phyloP scores from a whole-genome alignment of 2,797 vertebrate species.

The Sparus aurata region DNA sequence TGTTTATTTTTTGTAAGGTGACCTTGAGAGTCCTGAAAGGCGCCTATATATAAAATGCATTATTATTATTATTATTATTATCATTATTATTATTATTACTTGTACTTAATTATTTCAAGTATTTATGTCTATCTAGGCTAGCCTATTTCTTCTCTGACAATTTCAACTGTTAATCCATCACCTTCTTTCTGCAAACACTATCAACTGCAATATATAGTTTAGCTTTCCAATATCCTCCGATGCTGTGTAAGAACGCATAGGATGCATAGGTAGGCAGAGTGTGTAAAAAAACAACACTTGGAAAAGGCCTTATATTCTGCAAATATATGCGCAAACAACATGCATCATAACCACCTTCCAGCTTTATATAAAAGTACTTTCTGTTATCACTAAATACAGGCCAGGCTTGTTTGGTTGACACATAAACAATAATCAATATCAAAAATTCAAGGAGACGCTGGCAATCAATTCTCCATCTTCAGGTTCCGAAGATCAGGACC shows the following conservation, averaged over 20 bases:
- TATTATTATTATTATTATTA: no score
- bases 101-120: no score
- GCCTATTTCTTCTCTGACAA: no score
- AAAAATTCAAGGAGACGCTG: conserved; percentile 41
- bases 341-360: conserved; percentile 1
- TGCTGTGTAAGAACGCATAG: not conserved
- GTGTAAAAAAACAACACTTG: not conserved
- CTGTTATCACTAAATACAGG: conserved; percentile 43
- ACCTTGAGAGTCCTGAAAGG: no score
- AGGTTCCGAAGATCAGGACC: conserved; percentile 1
- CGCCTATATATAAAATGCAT: no score
- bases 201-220: no score
- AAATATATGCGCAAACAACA: not conserved
- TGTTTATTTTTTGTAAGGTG: no score
- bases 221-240: not conserved
- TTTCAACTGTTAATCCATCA: no score
- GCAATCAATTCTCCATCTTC: conserved; percentile 46
- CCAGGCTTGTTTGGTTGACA: conserved; percentile 23
- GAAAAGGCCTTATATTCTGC: not conserved
- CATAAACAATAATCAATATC: conserved; percentile 36
- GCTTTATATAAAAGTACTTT: conserved; percentile 51
- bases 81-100: no score
- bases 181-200: no score
- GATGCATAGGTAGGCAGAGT: not conserved
- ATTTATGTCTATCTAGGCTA: no score